Evolutionary conservation across 1,140 invertebrate genomes (phyloP).

Genomic region (Paraescarpia echinospica): DNA sequence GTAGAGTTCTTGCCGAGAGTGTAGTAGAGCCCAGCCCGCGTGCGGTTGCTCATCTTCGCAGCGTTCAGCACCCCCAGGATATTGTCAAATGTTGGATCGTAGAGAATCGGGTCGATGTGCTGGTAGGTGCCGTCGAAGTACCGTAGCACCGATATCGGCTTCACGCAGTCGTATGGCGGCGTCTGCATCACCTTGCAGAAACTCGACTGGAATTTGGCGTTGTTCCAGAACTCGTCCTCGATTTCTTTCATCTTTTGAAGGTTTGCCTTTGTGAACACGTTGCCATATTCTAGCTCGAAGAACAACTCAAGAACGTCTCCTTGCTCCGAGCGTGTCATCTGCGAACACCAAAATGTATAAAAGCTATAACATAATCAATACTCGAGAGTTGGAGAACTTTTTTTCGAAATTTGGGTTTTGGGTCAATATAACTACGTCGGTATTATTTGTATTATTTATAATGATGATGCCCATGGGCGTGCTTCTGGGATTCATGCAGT

Average conservation of each 20-base stretch:
- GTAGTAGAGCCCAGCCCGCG: conserved; percentile 12
- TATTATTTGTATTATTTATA: no score
- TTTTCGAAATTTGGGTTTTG: no score
- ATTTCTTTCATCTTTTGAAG: conserved; percentile 24
- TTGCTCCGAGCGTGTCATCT: not conserved
- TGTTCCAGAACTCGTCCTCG: conserved; percentile 25
- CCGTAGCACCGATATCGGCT: conserved; percentile 26
- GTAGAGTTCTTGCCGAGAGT: conserved; percentile 21
- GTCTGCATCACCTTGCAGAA: not conserved
- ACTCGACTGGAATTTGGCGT: conserved; percentile 11
- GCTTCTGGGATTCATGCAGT: not conserved
- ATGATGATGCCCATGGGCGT: not conserved
- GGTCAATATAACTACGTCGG: no score
- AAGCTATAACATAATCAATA: no score
- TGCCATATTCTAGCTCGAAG: conserved; percentile 7
- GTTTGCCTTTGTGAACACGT: conserved; percentile 28
- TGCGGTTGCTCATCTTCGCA: conserved; percentile 17
- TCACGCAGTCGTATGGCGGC: not conserved
- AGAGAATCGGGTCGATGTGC: conserved; percentile 14
- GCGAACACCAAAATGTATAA: not conserved
- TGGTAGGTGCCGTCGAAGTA: conserved; percentile 32
- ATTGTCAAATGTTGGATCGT: conserved; percentile 29
- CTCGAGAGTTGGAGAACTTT: no score
- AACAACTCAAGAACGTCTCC: not conserved
- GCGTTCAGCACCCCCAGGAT: conserved; percentile 21